These are phyloP conservation scores for Homarus gammarus DNA, from an alignment of 2,888 invertebrate genomes.

Conservation along the genomic window DNA sequence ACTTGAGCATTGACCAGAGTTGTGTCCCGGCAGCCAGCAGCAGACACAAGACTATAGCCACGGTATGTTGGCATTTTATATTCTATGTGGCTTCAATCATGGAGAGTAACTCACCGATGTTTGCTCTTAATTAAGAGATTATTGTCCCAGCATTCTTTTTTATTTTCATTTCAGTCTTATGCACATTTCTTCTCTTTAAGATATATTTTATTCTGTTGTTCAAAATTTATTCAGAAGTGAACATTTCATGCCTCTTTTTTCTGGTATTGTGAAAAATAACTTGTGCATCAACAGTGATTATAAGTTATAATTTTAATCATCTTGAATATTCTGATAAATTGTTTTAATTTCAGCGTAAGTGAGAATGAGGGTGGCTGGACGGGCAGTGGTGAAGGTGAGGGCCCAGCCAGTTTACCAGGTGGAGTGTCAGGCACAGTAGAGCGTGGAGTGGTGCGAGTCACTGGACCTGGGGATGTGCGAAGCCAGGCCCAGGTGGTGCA, in stretches of 20 bases:
- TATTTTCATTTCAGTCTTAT: not conserved
- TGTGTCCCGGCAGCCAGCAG: slow-evolving; percentile 72
- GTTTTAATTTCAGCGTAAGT: slow-evolving; percentile 65
- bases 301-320: not conserved
- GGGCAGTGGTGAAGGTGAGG: slow-evolving; percentile 65
- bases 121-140: slow-evolving; percentile 19
- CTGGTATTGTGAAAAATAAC: slow-evolving; percentile 37
- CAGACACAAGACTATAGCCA: slow-evolving; percentile 74
- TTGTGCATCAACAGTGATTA: slow-evolving; percentile 45
- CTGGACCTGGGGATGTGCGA: slow-evolving; percentile 61
- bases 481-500: slow-evolving; percentile 77
- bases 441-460: slow-evolving; percentile 78
- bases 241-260: slow-evolving; percentile 44
- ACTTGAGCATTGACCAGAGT: slow-evolving; percentile 69
- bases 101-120: slow-evolving; percentile 58
- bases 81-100: slow-evolving; percentile 70
- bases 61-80: slow-evolving; percentile 67
- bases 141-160: slow-evolving; percentile 15
- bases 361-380: slow-evolving; percentile 66
- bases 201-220: slow-evolving; percentile 9
- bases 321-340: not conserved
- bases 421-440: slow-evolving; percentile 55
- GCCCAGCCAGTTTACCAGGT: slow-evolving; percentile 30
- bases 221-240: slow-evolving; percentile 36
- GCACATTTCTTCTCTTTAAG: slow-evolving; percentile 11